phyloP scores from a whole-genome alignment of 2,797 vertebrate species.

The Neostethus bicornis region DNA sequence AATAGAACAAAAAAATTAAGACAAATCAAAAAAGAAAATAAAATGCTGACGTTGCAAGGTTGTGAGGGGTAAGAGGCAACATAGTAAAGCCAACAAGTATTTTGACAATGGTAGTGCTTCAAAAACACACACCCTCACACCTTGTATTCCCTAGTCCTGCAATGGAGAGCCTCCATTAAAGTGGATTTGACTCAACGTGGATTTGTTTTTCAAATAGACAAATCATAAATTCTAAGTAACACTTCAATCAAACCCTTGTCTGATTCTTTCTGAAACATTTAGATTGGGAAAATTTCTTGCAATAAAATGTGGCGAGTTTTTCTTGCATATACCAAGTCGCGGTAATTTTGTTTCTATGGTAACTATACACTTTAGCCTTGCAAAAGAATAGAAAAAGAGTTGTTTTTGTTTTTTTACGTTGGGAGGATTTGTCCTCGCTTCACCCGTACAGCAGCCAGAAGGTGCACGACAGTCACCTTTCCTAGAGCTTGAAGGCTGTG shows the following conservation, averaged over 20 bases:
- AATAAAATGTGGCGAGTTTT: conserved; percentile 74
- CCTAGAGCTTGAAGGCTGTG: conserved; percentile 78
- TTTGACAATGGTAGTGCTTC: conserved; percentile 81
- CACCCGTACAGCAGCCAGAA: conserved; percentile 80
- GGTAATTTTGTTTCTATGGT: conserved; percentile 83
- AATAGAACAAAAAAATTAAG: conserved; percentile 71
- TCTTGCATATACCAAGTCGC: conserved; percentile 81
- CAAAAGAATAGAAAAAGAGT: conserved; percentile 79
- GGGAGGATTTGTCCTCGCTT: conserved; percentile 77
- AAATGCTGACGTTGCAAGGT: conserved; percentile 73
- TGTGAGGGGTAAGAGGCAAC: conserved; percentile 75
- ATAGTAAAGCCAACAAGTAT: conserved; percentile 70
- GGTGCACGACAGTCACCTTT: conserved; percentile 77
- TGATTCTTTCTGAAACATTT: conserved; percentile 83
- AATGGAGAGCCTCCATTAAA: conserved; percentile 69
- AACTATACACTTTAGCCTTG: conserved; percentile 83
- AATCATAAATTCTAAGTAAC: conserved; percentile 76
- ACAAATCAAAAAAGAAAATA: conserved; percentile 71
- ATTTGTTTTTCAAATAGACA: conserved; percentile 70
- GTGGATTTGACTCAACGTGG: conserved; percentile 75
- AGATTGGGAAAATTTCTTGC: conserved; percentile 71
- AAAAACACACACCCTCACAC: conserved; percentile 76
- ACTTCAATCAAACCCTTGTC: conserved; percentile 83
- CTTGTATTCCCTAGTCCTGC: conserved; percentile 65
- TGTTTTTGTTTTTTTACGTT: conserved; percentile 73